phyloP scores from a whole-genome alignment of 2,113 vertebrate genomes.

The Mesoclemmys tuberculata region DNA sequence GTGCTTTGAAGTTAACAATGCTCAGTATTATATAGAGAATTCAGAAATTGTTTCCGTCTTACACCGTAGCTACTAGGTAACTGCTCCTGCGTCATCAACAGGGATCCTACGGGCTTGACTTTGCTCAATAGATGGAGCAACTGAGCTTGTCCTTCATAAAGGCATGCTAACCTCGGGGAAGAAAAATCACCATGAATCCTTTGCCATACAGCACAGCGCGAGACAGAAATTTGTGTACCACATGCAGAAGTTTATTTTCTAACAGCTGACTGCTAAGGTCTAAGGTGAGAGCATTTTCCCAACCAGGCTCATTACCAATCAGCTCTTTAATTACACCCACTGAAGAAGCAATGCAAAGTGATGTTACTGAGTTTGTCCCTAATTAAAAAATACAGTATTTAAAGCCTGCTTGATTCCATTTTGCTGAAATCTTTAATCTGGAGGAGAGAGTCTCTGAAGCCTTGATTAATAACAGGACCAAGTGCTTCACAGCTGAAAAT shows the following conservation, averaged over 20 bases:
- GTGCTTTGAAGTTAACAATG: not conserved
- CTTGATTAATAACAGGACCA: slow-evolving; percentile 68
- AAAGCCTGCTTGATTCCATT: slow-evolving; percentile 48
- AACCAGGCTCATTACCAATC: slow-evolving; percentile 10
- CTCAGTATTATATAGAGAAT: not conserved
- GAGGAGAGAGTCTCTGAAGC: slow-evolving; percentile 39
- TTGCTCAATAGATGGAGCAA: not conserved
- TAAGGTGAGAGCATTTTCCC: slow-evolving; percentile 12
- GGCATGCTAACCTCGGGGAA: not conserved
- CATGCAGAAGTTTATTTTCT: not conserved
- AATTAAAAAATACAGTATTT: slow-evolving; percentile 61
- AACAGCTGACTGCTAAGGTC: not conserved
- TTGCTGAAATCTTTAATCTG: slow-evolving; percentile 66
- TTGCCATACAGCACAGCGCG: not conserved
- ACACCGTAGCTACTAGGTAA: not conserved
- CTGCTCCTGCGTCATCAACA: not conserved
- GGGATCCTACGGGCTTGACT: not conserved
- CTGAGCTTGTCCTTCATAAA: not conserved
- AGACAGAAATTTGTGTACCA: not conserved
- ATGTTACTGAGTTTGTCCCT: slow-evolving; percentile 48
- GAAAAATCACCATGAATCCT: not conserved
- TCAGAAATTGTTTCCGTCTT: not conserved
- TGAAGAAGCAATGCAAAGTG: slow-evolving; percentile 51
- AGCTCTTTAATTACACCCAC: slow-evolving; percentile 57
- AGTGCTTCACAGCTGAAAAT: slow-evolving; percentile 57